phyloP scores from a whole-genome alignment of 2,888 invertebrate genomes.

The Schizaphis graminum region DNA sequence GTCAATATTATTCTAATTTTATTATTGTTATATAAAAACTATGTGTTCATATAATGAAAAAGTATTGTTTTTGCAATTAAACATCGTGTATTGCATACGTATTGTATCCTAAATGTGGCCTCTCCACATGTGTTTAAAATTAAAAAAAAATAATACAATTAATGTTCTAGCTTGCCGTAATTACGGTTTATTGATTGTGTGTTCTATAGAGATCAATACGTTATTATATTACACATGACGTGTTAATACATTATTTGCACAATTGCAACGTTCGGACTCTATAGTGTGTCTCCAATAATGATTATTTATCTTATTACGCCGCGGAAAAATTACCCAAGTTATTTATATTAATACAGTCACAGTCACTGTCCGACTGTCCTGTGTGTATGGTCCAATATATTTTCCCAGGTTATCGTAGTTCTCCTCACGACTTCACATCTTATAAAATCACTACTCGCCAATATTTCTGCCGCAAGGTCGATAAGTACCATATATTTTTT shows the following conservation, averaged over 20 bases:
- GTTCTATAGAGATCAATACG: background rate
- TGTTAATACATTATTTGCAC: constrained; percentile 10
- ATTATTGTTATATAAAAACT: background rate
- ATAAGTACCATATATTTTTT: background rate
- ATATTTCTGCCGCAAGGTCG: background rate
- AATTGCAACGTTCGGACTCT: background rate
- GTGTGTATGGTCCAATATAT: background rate
- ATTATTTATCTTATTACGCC: background rate
- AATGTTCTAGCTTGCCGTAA: background rate
- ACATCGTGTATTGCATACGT: background rate
- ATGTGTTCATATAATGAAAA: background rate
- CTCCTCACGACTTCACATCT: background rate
- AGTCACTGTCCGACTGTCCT: background rate
- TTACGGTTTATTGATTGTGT: background rate
- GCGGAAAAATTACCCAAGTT: background rate
- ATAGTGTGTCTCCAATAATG: background rate
- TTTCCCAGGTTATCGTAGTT: background rate
- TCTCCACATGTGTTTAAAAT: background rate
- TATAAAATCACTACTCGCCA: background rate
- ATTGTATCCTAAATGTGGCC: background rate
- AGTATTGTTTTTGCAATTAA: background rate
- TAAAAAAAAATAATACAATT: background rate
- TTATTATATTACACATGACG: background rate
- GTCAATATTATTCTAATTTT: constrained; percentile 22
- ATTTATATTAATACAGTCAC: background rate